Percentiles rank a stretch among this genome's conserved stretches.
phyloP scores from a whole-genome alignment of 2,888 invertebrate species.

The Penaeus monodon region DNA sequence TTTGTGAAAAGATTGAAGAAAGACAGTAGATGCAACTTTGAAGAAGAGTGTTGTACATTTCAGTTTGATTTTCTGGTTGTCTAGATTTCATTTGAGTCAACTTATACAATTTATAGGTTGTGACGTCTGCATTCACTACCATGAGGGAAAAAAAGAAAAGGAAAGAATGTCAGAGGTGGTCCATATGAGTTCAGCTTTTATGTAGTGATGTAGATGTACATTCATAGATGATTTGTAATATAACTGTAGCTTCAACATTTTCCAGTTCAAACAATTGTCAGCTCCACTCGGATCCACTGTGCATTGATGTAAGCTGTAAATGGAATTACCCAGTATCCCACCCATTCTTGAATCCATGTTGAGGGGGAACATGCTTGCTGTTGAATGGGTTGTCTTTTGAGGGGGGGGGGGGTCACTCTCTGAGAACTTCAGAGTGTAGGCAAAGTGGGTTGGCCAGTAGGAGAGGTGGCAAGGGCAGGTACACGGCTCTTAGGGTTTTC shows the following conservation, averaged over 20 bases:
- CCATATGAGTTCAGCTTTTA: not conserved
- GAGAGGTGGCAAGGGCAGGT: too few relatives aligned
- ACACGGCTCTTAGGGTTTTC: too few relatives aligned
- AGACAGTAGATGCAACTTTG: not conserved
- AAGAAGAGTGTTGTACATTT: not conserved
- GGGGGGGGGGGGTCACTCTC: too few relatives aligned
- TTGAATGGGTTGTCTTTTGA: too few relatives aligned
- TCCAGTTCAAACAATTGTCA: slow-evolving; percentile 18
- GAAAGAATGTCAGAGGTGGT: not conserved
- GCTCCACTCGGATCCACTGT: slow-evolving; percentile 12
- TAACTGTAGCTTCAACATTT: slow-evolving; percentile 8
- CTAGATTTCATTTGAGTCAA: not conserved
- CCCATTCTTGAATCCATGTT: not conserved
- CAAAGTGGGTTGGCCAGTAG: too few relatives aligned
- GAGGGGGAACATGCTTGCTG: too few relatives aligned
- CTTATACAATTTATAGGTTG: not conserved
- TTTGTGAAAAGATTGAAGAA: not conserved
- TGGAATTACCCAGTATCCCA: not conserved
- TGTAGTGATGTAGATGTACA: slow-evolving; percentile 19
- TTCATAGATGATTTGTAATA: not conserved
- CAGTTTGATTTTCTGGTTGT: not conserved
- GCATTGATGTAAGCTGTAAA: not conserved
- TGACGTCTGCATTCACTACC: not conserved
- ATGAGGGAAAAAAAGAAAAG: not conserved
- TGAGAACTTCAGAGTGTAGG: too few relatives aligned